These are phyloP conservation scores for Pseudochirops cupreus DNA, from an alignment of 2,797 vertebrate genomes.

Conservation along the genomic window DNA sequence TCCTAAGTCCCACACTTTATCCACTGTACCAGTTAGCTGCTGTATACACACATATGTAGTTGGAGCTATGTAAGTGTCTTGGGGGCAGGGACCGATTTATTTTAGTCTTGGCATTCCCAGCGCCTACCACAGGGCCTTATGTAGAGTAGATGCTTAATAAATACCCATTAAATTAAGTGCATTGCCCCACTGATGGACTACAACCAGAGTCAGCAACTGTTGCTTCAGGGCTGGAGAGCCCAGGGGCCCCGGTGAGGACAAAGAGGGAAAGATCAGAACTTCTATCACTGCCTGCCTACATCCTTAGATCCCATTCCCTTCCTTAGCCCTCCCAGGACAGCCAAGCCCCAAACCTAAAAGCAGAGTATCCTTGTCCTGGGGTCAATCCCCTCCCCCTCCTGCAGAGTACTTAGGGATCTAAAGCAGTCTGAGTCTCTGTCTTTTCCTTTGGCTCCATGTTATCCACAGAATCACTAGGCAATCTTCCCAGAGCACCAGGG, in stretches of 20 bases:
- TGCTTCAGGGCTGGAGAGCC: conserved; percentile 48
- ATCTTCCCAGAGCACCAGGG: conserved; percentile 5
- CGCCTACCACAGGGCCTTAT: neutral
- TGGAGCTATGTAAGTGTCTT: neutral
- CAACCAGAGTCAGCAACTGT: conserved; percentile 22
- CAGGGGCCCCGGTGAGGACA: neutral
- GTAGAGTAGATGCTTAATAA: neutral
- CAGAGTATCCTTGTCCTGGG: conserved; percentile 28
- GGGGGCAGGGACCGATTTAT: neutral
- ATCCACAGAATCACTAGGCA: conserved; percentile 5
- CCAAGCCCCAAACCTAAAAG: neutral
- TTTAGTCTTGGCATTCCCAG: neutral
- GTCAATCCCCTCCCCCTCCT: conserved; percentile 8
- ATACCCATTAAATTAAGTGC: neutral
- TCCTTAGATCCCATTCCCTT: conserved; percentile 8
- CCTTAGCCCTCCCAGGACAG: neutral
- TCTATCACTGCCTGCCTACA: conserved; percentile 3
- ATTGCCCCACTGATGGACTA: neutral
- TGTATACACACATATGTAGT: neutral
- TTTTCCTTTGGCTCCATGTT: conserved; percentile 7
- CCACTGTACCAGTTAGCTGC: neutral
- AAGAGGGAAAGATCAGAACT: neutral
- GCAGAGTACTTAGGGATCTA: conserved; percentile 14
- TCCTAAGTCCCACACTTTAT: neutral
- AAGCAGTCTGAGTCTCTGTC: conserved; percentile 58